Conservation (phyloP, 2,888 invertebrate species). For the Drosophila subquinaria region DNA sequence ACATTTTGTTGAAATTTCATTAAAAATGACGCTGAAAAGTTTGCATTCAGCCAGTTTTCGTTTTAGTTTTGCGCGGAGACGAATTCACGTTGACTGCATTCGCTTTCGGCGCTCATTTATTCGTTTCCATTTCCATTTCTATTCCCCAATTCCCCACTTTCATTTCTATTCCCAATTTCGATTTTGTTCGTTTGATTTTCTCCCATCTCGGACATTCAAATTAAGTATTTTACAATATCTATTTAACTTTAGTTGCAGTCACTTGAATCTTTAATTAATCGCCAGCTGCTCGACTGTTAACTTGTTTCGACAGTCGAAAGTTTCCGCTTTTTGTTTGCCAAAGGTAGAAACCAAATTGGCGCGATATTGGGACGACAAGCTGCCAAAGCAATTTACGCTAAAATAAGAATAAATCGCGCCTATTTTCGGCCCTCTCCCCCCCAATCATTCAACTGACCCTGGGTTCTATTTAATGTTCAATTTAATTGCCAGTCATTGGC, state of each 20-base stretch:
- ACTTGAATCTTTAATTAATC: conserved; percentile 79
- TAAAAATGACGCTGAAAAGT: conserved; percentile 75
- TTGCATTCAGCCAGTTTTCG: conserved; percentile 56
- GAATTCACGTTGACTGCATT: conserved; percentile 35
- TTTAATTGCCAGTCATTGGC: conserved; percentile 55
- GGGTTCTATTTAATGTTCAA: conserved; percentile 28
- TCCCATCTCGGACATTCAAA: conserved; percentile 61
- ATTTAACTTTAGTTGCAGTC: conserved; percentile 74
- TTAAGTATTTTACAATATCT: conserved; percentile 69
- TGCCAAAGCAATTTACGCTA: conserved; percentile 16
- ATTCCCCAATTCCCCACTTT: background rate
- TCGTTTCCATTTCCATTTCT: conserved; percentile 37
- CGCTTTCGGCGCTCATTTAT: conserved; percentile 45
- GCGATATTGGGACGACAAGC: conserved; percentile 29
- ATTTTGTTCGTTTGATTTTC: conserved; percentile 57
- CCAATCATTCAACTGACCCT: background rate
- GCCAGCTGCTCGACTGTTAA: conserved; percentile 44
- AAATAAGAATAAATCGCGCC: conserved; percentile 13
- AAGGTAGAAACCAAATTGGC: conserved; percentile 42
- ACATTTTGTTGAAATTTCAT: conserved; percentile 80
- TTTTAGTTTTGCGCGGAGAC: conserved; percentile 34
- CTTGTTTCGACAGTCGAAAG: conserved; percentile 1
- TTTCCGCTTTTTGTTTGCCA: conserved; percentile 29
- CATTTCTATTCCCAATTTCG: background rate
- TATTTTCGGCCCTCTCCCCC: background rate